Evolutionary conservation across 2,797 vertebrate species (phyloP).

Genomic region (Helicolenus hilgendorfi): DNA sequence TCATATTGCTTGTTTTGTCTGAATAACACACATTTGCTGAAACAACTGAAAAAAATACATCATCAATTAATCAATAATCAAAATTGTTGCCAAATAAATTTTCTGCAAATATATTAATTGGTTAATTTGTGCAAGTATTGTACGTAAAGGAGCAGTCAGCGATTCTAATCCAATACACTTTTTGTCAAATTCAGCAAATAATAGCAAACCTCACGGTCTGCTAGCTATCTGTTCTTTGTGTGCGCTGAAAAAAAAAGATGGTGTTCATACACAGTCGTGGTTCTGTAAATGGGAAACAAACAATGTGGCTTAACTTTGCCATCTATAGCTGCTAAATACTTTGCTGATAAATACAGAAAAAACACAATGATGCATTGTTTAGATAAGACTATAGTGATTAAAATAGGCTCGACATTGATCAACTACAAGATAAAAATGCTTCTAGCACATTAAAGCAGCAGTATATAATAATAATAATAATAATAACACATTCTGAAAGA

Average conservation of each 20-base stretch:
- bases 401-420: neutral
- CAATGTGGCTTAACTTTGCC: neutral
- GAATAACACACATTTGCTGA: too few relatives aligned
- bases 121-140: too few relatives aligned
- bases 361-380: neutral
- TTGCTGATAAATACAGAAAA: neutral
- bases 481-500: neutral
- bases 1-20: too few relatives aligned
- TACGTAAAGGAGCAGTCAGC: too few relatives aligned
- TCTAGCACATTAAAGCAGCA: neutral
- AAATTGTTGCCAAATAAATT: too few relatives aligned
- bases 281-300: neutral
- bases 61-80: too few relatives aligned
- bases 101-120: too few relatives aligned
- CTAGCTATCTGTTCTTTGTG: neutral
- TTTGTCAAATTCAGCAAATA: too few relatives aligned
- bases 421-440: neutral
- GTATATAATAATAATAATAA: neutral
- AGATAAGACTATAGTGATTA: neutral
- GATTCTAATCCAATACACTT: too few relatives aligned
- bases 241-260: neutral
- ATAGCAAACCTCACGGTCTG: too few relatives aligned
- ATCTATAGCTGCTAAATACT: neutral
- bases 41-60: too few relatives aligned
- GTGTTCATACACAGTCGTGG: neutral